Base-by-base conservation (phyloP, 2,888 invertebrate species). In the Melinopterus prodromus region DNA sequence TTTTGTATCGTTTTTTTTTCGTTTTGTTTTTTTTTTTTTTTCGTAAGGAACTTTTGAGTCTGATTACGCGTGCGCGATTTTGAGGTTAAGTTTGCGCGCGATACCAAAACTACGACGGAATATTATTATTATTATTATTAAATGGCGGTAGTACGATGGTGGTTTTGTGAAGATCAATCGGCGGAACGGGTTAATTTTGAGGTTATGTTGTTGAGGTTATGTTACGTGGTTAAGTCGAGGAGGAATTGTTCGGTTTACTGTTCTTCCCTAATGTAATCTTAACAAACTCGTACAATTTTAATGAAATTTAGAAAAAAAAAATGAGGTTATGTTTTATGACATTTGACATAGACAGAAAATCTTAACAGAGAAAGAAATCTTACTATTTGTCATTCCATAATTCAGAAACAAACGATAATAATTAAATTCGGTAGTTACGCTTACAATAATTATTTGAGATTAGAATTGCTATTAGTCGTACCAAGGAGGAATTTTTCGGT, bases 1-100 rank as follows among this genome's bases (percentile, higher is more conserved):
- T 88, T 86, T 88, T 88, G 86, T 88, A 87, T 87, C 87, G 85
- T 87, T 85, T 84, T 84, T 84, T 83, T 84, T 83, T 82, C 37
- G 78, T 78, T 84, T 83, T 83, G 38, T 80, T 79, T 82, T 81
- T 80, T 79, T 77, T 72, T 81, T 82, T 82, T 80, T 84, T 81
- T 83, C 81, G 79, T 53, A 53, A 53, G 53, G 53, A 53, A 53
- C 12, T 53, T 53, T 53, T 53, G 53, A 53, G 53, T 53, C 53
- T 53, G 53, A 53, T 53, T 53, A 53, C 53, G 53, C 53, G 53
- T 26, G 26, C 26, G 26, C 26, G 26, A 3, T 53, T 53, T 53
- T 53, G 53, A 53, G 53, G 53, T 53, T 53, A 53, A 9, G 53
- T 53, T 53, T 53, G 53, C 53, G 53, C 12, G 53, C 53, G 53